These are phyloP conservation scores for Watersipora subatra DNA, from an alignment of 1,140 invertebrate genomes.

Conservation along the genomic window DNA sequence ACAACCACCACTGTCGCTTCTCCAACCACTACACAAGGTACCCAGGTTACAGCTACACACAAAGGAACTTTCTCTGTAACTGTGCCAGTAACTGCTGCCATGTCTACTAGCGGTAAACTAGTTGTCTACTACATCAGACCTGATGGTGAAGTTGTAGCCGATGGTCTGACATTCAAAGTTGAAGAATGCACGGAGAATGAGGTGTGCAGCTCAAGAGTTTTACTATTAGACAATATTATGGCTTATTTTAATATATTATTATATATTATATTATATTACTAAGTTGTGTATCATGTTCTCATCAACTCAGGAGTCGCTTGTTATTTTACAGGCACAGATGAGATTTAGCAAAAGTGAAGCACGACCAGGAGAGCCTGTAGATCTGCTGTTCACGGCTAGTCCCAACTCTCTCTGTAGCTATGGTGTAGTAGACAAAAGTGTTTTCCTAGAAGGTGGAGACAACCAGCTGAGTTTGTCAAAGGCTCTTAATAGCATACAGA, in stretches of 20 bases:
- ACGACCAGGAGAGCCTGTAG: conserved; percentile 43
- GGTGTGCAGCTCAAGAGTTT: too few species aligned
- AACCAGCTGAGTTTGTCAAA: conserved; percentile 29
- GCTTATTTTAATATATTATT: too few species aligned
- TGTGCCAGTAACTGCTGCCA: conserved; percentile 18
- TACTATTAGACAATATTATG: neutral
- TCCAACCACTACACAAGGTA: conserved; percentile 24
- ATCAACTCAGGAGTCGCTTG: neutral
- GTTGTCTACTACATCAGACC: conserved; percentile 61
- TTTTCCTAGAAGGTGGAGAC: conserved; percentile 41
- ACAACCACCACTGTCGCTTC: conserved; percentile 5
- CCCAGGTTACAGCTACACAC: conserved; percentile 5
- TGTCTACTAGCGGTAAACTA: conserved; percentile 34
- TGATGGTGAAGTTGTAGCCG: conserved; percentile 55
- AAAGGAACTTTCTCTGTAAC: conserved; percentile 14
- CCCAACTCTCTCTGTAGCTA: conserved; percentile 48
- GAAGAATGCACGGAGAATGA: conserved; percentile 49
- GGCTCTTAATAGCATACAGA: conserved; percentile 12
- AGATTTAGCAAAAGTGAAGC: conserved; percentile 40
- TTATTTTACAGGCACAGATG: conserved; percentile 13
- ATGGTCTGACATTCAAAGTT: conserved; percentile 41
- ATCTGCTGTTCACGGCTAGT: conserved; percentile 43
- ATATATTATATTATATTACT: neutral
- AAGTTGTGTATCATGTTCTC: neutral
- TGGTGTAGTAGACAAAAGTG: conserved; percentile 49